Evolutionary conservation across 2,113 vertebrate species (phyloP), one percentile per base, ranked within the genome.

Genomic region (Taxidea taxus): DNA sequence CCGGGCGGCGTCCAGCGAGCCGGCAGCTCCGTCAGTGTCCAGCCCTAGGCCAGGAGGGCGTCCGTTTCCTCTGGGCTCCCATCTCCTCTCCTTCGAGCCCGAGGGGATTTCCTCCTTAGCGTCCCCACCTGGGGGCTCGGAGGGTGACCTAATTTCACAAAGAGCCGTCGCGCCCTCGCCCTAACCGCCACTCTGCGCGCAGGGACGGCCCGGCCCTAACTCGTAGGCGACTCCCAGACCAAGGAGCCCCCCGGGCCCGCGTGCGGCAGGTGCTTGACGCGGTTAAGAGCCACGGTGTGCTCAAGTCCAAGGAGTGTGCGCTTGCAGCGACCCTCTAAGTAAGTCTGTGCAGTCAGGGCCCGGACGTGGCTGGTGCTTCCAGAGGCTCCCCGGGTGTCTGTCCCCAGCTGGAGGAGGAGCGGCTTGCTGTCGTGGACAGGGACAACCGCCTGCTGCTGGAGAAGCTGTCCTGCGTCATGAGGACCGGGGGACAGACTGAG

Each of bases 371-470:
- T 18, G 42, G 23, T 2, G n/a, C 21, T 82, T 27, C 20, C 42
- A 9, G 72, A 11, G 42, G 42, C 27, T 9, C 77, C 82, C 56
- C 8, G 82, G 51, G 72, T 60, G 91, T 94, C 62, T 98, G n/a
- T 82, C 25, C 66, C 8, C 18, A 98, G 99, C 70, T 99, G 77
- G 98, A 99, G 90, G 97, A 99, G 60, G 98, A 99, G 7, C 42
- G 72, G 14, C 94, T 98, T 47, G 96, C 96, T 1, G 7, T 56
- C 92, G 99, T 99, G 47, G 27, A 99, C 91, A 98, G 97, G 96
- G 98, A 99, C 91, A 99, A 99, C 56, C 7, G 1, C 16, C 97
- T 98, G 84, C 98, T 99, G 15, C 94, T 98, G 78, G 96, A 99
- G 94, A 99, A 98, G 97, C 98, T 99, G 74, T 98, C 98, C 49